Evolutionary conservation across 2,797 vertebrate species (phyloP).

Genomic region (Enoplosus armatus): DNA sequence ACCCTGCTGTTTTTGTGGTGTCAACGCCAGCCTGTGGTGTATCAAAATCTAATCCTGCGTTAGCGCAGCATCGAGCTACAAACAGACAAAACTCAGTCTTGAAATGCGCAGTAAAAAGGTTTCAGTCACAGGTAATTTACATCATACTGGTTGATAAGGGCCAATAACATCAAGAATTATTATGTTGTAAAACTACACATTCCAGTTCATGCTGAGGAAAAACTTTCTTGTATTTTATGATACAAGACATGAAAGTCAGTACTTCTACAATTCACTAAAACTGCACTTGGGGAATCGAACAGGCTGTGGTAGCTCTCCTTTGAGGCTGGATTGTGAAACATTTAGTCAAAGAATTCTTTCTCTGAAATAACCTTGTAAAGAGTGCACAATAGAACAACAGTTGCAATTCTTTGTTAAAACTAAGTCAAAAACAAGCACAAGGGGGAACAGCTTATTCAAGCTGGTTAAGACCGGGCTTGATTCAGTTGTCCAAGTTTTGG

Average conservation of each 20-base stretch:
- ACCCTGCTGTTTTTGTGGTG: slow-evolving; percentile 42
- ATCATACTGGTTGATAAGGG: slow-evolving; percentile 1
- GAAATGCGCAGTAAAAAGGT: slow-evolving; percentile 1
- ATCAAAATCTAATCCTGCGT: not conserved
- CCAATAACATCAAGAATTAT: not conserved
- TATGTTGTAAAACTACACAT: slow-evolving; percentile 7
- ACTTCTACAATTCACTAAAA: slow-evolving; percentile 24
- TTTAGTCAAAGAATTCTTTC: not conserved
- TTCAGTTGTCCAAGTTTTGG: slow-evolving; percentile 23
- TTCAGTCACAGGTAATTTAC: slow-evolving; percentile 13
- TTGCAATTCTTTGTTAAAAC: not conserved
- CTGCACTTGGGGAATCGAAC: slow-evolving; percentile 25
- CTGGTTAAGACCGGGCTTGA: slow-evolving; percentile 2
- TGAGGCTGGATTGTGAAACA: slow-evolving; percentile 38
- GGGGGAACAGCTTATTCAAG: slow-evolving; percentile 7
- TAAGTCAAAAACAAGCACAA: slow-evolving; percentile 24
- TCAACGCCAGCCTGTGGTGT: slow-evolving; percentile 34
- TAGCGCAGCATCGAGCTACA: not conserved
- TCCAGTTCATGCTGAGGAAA: slow-evolving; percentile 24
- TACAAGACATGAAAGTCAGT: slow-evolving; percentile 14
- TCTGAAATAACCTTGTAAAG: slow-evolving; percentile 17
- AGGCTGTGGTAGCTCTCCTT: not conserved
- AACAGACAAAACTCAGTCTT: slow-evolving; percentile 6
- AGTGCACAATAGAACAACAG: slow-evolving; percentile 1
- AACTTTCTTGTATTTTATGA: slow-evolving; percentile 37